Base-by-base conservation (phyloP, 2,113 vertebrate genomes). In the Xiphias gladius region DNA sequence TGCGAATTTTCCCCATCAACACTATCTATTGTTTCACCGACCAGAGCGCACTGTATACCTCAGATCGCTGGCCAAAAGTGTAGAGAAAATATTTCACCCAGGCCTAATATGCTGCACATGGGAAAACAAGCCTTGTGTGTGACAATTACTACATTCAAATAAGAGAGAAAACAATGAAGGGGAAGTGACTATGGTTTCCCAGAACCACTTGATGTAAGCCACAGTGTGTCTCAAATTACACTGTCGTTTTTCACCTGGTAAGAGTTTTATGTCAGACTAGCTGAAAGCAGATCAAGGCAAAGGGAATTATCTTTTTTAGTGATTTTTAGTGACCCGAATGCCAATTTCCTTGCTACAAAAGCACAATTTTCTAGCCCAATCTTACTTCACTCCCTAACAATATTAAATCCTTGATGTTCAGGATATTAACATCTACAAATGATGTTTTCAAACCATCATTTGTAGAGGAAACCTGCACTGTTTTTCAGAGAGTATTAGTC, bases 151-250 rank as follows among this genome's bases (percentile, higher is more conserved):
- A 39, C 37, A 7, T 7, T 39, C 37, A 5, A 10, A 59, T 2
- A 43, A 64, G 24, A 20, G 10, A 50, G 32, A 76, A 72, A 19
- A 39, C 35, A 54, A 13, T 37, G 48, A 62, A 61, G 16, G 43
- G 54, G 61, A 83, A 83, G 54, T 67, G 20, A 50, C 24, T 14
- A 13, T 58, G 26, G 9, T 73, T 46, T 54, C 26, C 41, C 7
- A 39, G 16, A 62, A 24, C 1, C 5, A 17, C 10, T 73, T 19
- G 12, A 2, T 66, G 9, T 35, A 11, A 1, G 16, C 35, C 70
- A 17, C 37, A 58, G 26, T 41, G 35, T 20, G 37, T 57, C 16
- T 54, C 61, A 54, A 13, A 61, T 32, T 64, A 32, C 22, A 26
- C 6, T 58, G 11, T 24, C 32, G 22, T 20, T 35, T 41, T 62